These are phyloP conservation scores for Batillaria attramentaria DNA, from an alignment of 1,140 invertebrate genomes.

Conservation along the genomic window DNA sequence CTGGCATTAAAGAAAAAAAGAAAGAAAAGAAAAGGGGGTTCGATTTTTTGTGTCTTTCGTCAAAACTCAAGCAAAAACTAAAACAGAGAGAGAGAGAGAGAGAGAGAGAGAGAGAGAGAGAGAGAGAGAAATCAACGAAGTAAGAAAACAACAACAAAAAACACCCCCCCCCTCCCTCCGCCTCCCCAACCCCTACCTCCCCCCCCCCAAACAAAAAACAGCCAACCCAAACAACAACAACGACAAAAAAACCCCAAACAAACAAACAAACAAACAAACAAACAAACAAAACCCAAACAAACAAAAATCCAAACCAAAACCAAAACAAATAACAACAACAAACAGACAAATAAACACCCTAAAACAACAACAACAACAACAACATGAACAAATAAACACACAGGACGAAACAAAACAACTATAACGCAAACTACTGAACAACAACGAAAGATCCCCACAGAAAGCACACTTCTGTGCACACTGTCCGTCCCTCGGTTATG, in stretches of 20 bases:
- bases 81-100: background rate
- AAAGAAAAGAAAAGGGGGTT: no score
- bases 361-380: background rate
- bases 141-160: background rate
- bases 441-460: no score
- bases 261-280: background rate
- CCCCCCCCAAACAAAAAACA: background rate
- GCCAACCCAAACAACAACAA: background rate
- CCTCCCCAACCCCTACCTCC: conserved; percentile 5
- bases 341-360: background rate
- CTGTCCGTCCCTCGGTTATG: no score
- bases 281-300: background rate
- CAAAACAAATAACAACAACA: background rate
- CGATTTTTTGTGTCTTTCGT: no score
- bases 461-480: no score
- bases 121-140: background rate
- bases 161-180: conserved; percentile 6
- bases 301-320: background rate
- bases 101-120: conserved; percentile 8
- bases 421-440: no score
- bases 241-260: background rate
- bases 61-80: background rate
- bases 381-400: background rate
- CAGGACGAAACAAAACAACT: background rate
- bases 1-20: no score